Evolutionary conservation across 2,888 invertebrate species (phyloP), one percentile per base, ranked within the genome.

Genomic region (Platypus cylindrus): DNA sequence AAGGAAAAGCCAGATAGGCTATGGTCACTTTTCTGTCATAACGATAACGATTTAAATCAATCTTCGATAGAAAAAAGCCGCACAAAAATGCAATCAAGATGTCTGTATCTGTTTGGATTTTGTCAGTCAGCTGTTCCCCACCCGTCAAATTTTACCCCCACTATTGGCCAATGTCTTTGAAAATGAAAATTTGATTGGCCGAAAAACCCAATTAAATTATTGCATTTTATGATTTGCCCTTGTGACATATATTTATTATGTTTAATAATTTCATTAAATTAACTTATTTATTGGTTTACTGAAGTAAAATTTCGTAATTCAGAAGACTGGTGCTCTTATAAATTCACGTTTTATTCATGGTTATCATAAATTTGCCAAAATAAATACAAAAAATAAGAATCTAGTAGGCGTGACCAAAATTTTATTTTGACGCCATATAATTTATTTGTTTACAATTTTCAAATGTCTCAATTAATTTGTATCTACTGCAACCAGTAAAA

Each of bases 51-150:
- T 51, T 48, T 43, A 46, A 45, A 40, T 39, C 38, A 45, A 38
- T 47, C 48, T 51, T 50, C 48, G n/a, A 44, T 44, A 41, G 44
- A 41, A 40, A 48, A 47, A 44, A 46, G 48, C 50, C 47, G 45
- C 36, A 34, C 38, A 42, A 51, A 54, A 55, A 50, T 53, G 49
- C 56, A 54, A 53, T 54, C 52, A 58, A 60, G 58, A 59, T 59
- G 59, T 58, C 58, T 45, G 52, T 36, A 25, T 32, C 27, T 56
- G 53, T 58, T 59, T 58, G 51, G 58, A 47, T 54, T 56, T 42
- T 37, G 38, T 34, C 37, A 37, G 60, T 60, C 60, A 60, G 59
- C 59, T 60, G 60, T 56, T 59, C 55, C 58, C 58, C 56, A 49
- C 54, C 43, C 48, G 26, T 34, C 29, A 27, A 14, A 15, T 27